Evolutionary conservation across 2,888 invertebrate genomes (phyloP).

Genomic region (Thecophora atra): DNA sequence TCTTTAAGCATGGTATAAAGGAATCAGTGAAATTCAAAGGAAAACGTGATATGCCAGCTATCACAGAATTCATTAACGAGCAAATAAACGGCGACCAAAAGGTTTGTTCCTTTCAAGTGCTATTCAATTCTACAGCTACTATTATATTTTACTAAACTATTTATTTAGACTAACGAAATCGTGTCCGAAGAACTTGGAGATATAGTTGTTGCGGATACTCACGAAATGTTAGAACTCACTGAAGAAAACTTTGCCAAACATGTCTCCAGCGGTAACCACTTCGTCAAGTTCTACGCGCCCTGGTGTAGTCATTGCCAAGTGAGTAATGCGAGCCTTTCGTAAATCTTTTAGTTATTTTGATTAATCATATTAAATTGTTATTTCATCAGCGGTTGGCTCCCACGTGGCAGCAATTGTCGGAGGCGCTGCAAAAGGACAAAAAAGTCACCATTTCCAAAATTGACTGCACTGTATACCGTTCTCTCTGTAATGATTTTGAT

Average conservation of each 20-base stretch:
- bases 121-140: not conserved
- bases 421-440: conserved; percentile 73
- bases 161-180: conserved; percentile 35
- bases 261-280: conserved; percentile 79
- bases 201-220: conserved; percentile 30
- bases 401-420: conserved; percentile 84
- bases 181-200: conserved; percentile 39
- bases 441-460: conserved; percentile 81
- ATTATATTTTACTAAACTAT: not conserved
- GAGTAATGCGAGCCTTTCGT: conserved; percentile 41
- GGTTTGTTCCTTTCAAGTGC: conserved; percentile 27
- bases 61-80: conserved; percentile 81
- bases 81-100: conserved; percentile 67
- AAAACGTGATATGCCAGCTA: conserved; percentile 78
- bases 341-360: not conserved
- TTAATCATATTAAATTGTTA: too few relatives aligned
- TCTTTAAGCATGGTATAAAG: conserved; percentile 76
- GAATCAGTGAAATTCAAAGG: conserved; percentile 81
- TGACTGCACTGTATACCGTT: conserved; percentile 82
- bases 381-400: conserved; percentile 77
- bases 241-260: conserved; percentile 80
- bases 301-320: conserved; percentile 92
- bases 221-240: conserved; percentile 73
- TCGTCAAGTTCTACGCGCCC: conserved; percentile 91
- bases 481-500: conserved; percentile 80